Base-by-base conservation (phyloP, 2,888 invertebrate genomes). In the Galerucella nymphaeae region DNA sequence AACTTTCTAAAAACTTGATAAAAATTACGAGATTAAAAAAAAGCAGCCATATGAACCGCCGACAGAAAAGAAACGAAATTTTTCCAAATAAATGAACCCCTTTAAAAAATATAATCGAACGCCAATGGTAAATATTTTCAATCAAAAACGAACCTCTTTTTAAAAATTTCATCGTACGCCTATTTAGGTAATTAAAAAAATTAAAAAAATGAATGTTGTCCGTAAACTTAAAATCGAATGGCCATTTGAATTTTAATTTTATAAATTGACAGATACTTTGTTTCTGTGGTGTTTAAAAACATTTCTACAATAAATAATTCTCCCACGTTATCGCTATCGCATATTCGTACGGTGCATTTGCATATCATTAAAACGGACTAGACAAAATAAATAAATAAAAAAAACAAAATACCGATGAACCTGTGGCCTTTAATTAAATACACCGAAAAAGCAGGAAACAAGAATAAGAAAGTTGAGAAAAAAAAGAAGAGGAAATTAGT, bases 301-400 rank as follows among this genome's bases (percentile, higher is more conserved):
- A 62, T 42, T 41, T 18, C 57, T 50, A 67, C 42, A 38, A 45
- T 61, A 66, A 70, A 66, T 53, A 55, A 30, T 48, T 57, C 70
- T 73, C 73, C 73, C 70, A 73, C 73, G 73, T 48, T 50, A 41
- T 42, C 41, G 70, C 57, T 50, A 41, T 42, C 41, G 70, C 57
- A 62, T 67, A 66, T 70, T 67, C 63, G 23, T 67, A 58, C 58
- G n/a, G 18, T 55, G 53, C 73, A 74, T 76, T 76, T 73, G 75
- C 76, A 77, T 76, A 62, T 72, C 74, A 79, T 78, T 75, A 75
- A 73, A 18, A 50, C n/a, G 70, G 74, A 59, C 74, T 63, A 73
- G 76, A 76, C 79, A 72, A 77, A 77, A 79, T 73, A 77, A 79
- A 77, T 73, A 73, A 79, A 72, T 71, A 77, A 77, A 79, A 71